Base-by-base conservation (phyloP, 2,888 invertebrate genomes). In the Coenonympha glycerion region DNA sequence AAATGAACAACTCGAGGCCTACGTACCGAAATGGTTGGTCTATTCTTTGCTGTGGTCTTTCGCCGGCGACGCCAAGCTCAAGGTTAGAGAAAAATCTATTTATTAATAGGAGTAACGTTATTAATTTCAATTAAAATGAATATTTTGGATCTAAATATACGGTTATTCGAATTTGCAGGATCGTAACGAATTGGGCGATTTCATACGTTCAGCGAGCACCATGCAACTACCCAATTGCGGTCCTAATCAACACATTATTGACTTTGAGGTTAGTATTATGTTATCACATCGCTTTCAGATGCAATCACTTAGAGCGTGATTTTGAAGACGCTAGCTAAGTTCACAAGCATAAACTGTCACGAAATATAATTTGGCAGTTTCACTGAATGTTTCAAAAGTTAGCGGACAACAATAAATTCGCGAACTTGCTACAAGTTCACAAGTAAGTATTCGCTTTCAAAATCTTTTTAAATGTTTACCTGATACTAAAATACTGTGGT, bases 41-140 rank as follows among this genome's bases (percentile, higher is more conserved):
- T 97, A 98, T 73, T 95, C 96, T 0, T 83, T 99, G 33, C 87
- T 99, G 4, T 99, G 99, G 99, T 97, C 98, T 49, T 97, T 99
- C 69, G 94, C 98, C 56, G 99, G 99, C 22, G 99, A 99, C 81
- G 97, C 98, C 33, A 98, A 97, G 79, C 90, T 99, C 37, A 99
- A 98, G 89, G 95, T 96, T 55, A 26, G 2, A 19, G 2, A 37
- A 6, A 30, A 24, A 16, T 50, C 18, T 21, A 19, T 41, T n/a
- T 9, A 24, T 33, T 24, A 24, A 41, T 52, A n/a, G n/a, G n/a
- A n/a, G n/a, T n/a, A n/a, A n/a, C n/a, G n/a, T 44, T 37, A 51
- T n/a, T 39, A 6, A 13, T 33, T 37, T 15, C 37, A 18, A 5
- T 24, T n/a, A n/a, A n/a, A n/a, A n/a, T n/a, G n/a, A n/a, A n/a